Percentiles rank a stretch among this genome's conserved stretches.
Conservation (phyloP, 2,888 invertebrate genomes). For the Conus canariensis region DNA sequence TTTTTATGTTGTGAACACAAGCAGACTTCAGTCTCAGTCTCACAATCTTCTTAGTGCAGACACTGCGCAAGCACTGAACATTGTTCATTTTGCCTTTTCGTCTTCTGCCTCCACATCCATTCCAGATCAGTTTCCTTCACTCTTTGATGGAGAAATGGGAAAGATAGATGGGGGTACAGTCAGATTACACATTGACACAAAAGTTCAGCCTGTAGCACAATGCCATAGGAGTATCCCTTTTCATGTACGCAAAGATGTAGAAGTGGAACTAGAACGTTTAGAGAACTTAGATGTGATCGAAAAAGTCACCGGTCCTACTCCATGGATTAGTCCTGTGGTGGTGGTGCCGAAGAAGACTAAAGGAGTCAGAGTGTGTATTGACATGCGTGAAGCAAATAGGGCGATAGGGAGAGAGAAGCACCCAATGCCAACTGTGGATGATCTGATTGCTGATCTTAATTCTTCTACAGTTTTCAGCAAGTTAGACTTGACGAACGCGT, state of each 20-base stretch:
- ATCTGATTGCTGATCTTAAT: constrained; percentile 56
- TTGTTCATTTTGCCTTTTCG: neutral
- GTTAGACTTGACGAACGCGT: constrained; percentile 57
- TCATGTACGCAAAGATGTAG: constrained; percentile 49
- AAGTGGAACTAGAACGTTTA: constrained; percentile 51
- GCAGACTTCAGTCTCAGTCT: neutral
- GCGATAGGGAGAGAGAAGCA: constrained; percentile 56
- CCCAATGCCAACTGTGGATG: constrained; percentile 40
- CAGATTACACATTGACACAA: no score
- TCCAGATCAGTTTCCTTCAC: neutral
- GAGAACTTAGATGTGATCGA: constrained; percentile 55
- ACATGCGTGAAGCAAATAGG: constrained; percentile 58
- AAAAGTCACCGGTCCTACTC: constrained; percentile 55
- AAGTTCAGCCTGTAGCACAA: constrained; percentile 51
- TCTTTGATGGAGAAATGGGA: neutral
- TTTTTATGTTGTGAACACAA: neutral
- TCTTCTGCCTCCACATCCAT: neutral
- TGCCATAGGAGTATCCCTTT: constrained; percentile 45
- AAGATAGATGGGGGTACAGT: neutral
- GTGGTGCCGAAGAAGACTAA: constrained; percentile 47
- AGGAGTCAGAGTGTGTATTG: constrained; percentile 57
- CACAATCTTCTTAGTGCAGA: neutral
- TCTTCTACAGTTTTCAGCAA: constrained; percentile 51
- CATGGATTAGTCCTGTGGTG: constrained; percentile 44
- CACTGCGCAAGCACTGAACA: neutral